Percentiles rank a stretch among this genome's conserved stretches.
phyloP scores from a whole-genome alignment of 2,113 vertebrate species.

The Panurus biarmicus region DNA sequence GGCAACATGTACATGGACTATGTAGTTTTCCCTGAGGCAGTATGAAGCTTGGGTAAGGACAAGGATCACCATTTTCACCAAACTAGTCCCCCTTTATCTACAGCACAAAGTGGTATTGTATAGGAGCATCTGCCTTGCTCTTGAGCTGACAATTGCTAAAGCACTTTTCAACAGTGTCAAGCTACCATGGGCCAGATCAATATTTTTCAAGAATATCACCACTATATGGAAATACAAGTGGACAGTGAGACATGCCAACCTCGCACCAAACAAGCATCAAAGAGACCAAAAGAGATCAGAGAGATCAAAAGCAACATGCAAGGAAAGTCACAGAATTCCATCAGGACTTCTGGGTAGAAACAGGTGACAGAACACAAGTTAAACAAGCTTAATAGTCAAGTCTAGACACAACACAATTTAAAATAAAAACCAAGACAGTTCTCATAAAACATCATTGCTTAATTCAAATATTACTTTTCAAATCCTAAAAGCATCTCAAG shows the following conservation, averaged over 20 bases:
- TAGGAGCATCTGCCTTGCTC: neutral
- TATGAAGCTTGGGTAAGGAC: neutral
- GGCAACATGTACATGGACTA: neutral
- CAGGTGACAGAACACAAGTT: neutral
- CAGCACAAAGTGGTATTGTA: neutral
- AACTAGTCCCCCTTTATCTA: neutral
- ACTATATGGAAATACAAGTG: neutral
- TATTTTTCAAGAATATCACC: neutral
- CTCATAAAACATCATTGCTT: neutral
- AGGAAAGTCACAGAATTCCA: neutral
- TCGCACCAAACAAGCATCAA: neutral
- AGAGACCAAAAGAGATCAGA: neutral
- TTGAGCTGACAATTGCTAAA: neutral
- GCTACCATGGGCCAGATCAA: neutral
- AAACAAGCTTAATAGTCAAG: neutral
- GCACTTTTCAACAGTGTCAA: neutral
- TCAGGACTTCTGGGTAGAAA: neutral
- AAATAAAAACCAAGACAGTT: neutral
- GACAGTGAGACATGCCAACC: neutral
- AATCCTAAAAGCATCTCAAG: neutral
- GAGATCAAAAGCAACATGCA: neutral
- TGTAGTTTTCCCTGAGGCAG: neutral
- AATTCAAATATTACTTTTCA: neutral
- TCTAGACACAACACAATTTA: neutral
- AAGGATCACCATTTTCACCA: neutral